A percentile compares a stretch with the other conserved stretches of the same genome.
Evolutionary conservation across 2,888 invertebrate species (phyloP).

Genomic region (Suillia variegata): DNA sequence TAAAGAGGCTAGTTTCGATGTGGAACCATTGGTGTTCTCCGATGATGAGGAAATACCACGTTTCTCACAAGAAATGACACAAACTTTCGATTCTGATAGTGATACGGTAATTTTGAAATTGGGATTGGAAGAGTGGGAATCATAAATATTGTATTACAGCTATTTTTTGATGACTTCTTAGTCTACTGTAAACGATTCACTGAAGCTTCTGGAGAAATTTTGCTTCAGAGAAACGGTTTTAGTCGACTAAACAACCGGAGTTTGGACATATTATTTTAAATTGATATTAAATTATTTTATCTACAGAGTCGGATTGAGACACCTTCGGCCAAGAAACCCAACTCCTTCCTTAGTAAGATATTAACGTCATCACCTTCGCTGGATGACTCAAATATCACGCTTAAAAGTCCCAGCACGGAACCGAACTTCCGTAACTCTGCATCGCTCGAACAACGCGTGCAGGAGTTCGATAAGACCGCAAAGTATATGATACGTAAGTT

Average conservation of each 20-base stretch:
- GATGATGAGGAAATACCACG: slow-evolving; percentile 66
- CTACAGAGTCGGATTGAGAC: slow-evolving; percentile 59
- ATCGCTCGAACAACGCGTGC: slow-evolving; percentile 55
- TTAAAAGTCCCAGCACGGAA: slow-evolving; percentile 43
- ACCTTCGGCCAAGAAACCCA: slow-evolving; percentile 54
- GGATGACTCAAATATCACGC: slow-evolving; percentile 49
- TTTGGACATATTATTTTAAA: not conserved
- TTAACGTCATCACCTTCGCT: slow-evolving; percentile 46
- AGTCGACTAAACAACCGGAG: not conserved
- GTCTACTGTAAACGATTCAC: too few relatives aligned
- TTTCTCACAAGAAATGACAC: slow-evolving; percentile 61
- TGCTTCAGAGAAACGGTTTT: not conserved
- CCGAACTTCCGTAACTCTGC: slow-evolving; percentile 35
- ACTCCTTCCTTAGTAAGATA: slow-evolving; percentile 49
- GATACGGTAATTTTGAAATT: slow-evolving; percentile 55
- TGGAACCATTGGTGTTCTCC: slow-evolving; percentile 66
- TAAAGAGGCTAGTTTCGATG: slow-evolving; percentile 65
- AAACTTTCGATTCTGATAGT: slow-evolving; percentile 60
- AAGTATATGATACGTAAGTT: slow-evolving; percentile 59
- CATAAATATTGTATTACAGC: too few relatives aligned
- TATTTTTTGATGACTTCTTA: too few relatives aligned
- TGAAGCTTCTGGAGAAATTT: not conserved
- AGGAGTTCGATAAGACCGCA: slow-evolving; percentile 58
- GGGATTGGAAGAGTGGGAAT: slow-evolving; percentile 14
- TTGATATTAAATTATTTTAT: too few relatives aligned